These are phyloP conservation scores for Kuschelorhynchus macadamiae DNA, from an alignment of 2,888 invertebrate genomes.

Conservation along the genomic window DNA sequence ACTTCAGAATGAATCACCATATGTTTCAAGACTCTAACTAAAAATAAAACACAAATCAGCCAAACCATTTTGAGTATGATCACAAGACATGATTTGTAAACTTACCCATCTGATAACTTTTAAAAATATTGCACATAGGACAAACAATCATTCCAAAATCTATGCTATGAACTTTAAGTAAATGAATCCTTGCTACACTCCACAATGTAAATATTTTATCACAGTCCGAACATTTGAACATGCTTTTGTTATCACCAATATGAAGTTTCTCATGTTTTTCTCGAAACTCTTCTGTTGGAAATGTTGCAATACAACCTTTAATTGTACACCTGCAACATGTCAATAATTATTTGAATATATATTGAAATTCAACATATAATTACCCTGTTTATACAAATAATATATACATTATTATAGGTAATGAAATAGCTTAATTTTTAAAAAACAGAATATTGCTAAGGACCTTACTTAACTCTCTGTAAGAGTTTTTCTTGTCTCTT, in stretches of 20 bases:
- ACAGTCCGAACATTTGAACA: slow-evolving; percentile 73
- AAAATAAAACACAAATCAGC: slow-evolving; percentile 48
- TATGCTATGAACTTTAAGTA: slow-evolving; percentile 78
- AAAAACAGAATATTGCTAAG: background rate
- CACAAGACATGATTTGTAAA: no score
- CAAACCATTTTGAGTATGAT: no score
- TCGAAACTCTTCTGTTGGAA: slow-evolving; percentile 68
- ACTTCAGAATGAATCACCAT: slow-evolving; percentile 75
- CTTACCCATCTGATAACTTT: slow-evolving; percentile 70
- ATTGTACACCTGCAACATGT: slow-evolving; percentile 74
- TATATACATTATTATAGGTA: no score
- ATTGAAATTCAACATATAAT: no score
- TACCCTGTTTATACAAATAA: no score
- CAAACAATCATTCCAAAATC: slow-evolving; percentile 74
- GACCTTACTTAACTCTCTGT: slow-evolving; percentile 58
- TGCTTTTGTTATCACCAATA: slow-evolving; percentile 61
- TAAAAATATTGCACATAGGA: slow-evolving; percentile 72
- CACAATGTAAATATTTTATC: slow-evolving; percentile 73
- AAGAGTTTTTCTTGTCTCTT: slow-evolving; percentile 60
- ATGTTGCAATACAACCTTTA: slow-evolving; percentile 72
- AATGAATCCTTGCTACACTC: slow-evolving; percentile 77
- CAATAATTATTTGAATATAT: no score
- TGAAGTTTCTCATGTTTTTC: slow-evolving; percentile 72
- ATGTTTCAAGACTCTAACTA: slow-evolving; percentile 75
- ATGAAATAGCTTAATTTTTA: background rate